Evolutionary conservation across 2,113 vertebrate genomes (phyloP), one percentile per base, ranked within the genome.

Genomic region (Xerus inauris): DNA sequence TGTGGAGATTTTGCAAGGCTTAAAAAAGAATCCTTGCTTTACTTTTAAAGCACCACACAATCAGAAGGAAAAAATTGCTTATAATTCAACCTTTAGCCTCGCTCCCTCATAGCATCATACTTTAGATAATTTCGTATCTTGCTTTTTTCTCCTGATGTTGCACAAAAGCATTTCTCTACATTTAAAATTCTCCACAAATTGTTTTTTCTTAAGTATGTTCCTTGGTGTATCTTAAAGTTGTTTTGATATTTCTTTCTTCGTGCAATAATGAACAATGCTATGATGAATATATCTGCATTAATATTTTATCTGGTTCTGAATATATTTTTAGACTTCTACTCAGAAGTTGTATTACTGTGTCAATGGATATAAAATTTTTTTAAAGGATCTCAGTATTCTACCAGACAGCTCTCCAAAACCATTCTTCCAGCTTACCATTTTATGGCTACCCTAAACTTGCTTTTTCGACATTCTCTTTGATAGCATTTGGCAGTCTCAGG

Each of bases 171-270:
- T 89, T 91, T 89, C 40, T 67, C 75, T 95, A 38, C 57, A 88
- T 81, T 71, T 96, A 91, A 94, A 80, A 79, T 83, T 93, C 47
- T 73, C 26, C 24, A 17, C 30, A 76, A 90, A 87, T 3, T 11
- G 24, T 65, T 94, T 77, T 94, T 69, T 26, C 62, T 76, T 59
- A 59, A 92, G 62, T 67, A 73, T 90, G 80, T 87, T 64, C 26
- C 9, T 57, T 93, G 49, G 57, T 80, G 45, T 57, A 59, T 87
- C 89, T 71, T 93, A 24, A 91, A 77, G 59, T 85, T 89, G 42
- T 90, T 96, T 93, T 26, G 69, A 17, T 51, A 95, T 93, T 93
- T 91, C 49, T 89, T 65, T 85, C 62, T 93, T 86, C 95, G 51
- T 92, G 24, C 42, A 75, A 35, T 76, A 77, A 88, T 87, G 94